Evolutionary conservation across 2,888 invertebrate genomes (phyloP).

Genomic region (Serrognathus titanus): DNA sequence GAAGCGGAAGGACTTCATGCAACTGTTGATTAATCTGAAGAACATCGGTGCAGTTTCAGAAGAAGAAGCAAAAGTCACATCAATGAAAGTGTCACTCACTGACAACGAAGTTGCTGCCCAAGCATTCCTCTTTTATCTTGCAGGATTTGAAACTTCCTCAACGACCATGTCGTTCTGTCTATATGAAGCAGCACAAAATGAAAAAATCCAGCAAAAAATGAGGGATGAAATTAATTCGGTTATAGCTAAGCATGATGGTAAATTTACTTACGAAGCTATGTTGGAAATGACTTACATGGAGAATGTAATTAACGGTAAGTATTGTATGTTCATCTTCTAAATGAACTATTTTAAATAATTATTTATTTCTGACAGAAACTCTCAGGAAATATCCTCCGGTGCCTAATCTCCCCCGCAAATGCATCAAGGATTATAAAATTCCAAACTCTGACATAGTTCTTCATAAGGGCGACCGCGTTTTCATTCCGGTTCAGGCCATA

Average conservation of each 20-base stretch:
- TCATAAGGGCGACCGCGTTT: conserved; percentile 2
- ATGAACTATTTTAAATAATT: background rate
- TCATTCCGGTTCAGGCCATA: conserved; percentile 3
- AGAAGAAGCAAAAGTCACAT: background rate
- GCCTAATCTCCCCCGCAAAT: conserved; percentile 8
- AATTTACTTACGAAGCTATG: conserved; percentile 45
- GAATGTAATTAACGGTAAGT: conserved; percentile 36
- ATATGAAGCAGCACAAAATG: conserved; percentile 43
- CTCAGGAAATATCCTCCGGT: conserved; percentile 15
- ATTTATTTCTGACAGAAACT: conserved; percentile 9
- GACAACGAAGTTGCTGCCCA: conserved; percentile 34
- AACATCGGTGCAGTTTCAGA: conserved; percentile 5
- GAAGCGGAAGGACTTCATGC: conserved; percentile 40
- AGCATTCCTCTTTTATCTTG: conserved; percentile 45
- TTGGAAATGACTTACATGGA: conserved; percentile 49
- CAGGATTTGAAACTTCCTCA: conserved; percentile 49
- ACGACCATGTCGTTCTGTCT: conserved; percentile 41
- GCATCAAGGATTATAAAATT: conserved; percentile 14
- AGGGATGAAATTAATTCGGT: conserved; percentile 41
- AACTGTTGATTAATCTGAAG: conserved; percentile 34
- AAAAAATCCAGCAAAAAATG: conserved; percentile 44
- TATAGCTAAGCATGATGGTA: conserved; percentile 34
- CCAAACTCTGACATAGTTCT: conserved; percentile 10
- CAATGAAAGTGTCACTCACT: background rate
- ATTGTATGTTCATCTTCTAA: background rate